phyloP scores from a whole-genome alignment of 2,797 vertebrate genomes.

The Pyrocephalus nanus region DNA sequence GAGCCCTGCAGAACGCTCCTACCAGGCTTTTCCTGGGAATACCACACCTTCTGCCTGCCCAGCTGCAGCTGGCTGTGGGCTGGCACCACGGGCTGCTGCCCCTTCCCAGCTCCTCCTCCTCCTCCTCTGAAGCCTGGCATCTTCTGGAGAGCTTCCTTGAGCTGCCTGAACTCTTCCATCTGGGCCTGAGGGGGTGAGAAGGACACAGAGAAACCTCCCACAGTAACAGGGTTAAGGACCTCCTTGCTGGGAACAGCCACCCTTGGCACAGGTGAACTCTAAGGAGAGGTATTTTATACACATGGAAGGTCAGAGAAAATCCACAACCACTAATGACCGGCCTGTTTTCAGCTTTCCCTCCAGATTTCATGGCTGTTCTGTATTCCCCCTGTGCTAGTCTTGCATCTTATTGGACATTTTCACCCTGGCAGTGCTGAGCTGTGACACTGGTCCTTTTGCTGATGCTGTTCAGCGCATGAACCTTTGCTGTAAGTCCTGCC shows the following conservation, averaged over 20 bases:
- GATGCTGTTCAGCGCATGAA: neutral
- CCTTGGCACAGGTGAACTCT: neutral
- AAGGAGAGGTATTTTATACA: rapidly evolving
- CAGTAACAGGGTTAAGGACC: neutral
- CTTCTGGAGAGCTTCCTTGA: conserved; percentile 73
- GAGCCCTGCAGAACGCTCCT: neutral
- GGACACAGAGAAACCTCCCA: neutral
- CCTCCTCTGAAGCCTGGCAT: conserved; percentile 75
- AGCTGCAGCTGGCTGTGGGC: conserved; percentile 21
- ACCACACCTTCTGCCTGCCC: conserved; percentile 39
- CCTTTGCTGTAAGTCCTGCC: neutral
- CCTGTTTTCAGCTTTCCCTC: neutral
- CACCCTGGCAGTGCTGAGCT: neutral
- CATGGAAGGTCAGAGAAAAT: neutral
- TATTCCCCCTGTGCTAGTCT: neutral
- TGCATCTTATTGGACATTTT: neutral
- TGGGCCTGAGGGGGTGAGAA: conserved; percentile 56
- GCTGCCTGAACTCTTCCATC: conserved; percentile 76
- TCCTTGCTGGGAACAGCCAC: neutral
- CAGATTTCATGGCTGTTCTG: neutral
- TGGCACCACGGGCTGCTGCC: neutral
- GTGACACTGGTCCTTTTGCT: neutral
- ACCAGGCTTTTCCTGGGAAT: neutral
- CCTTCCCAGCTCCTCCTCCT: neutral
- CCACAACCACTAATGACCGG: neutral